Evolutionary conservation across 1,140 invertebrate species (phyloP).

Genomic region (Brachionus paranguensis): DNA sequence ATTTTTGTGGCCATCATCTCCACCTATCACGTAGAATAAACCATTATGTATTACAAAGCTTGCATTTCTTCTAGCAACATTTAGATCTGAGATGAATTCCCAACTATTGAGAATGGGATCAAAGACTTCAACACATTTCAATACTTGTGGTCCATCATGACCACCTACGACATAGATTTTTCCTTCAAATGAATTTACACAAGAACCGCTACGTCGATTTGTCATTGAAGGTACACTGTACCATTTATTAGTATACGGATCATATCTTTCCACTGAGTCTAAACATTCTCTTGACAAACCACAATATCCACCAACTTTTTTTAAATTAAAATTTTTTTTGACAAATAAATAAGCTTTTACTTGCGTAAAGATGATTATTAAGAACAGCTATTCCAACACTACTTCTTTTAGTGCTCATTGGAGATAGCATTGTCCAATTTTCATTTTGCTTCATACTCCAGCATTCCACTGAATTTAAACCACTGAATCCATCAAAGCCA

Average conservation of each 20-base stretch:
- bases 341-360: neutral
- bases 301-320: constrained; percentile 16
- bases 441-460: neutral
- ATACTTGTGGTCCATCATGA: neutral
- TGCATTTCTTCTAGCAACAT: neutral
- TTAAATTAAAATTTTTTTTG: neutral
- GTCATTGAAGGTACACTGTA: neutral
- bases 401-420: neutral
- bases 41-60: constrained; percentile 1
- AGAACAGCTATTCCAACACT: constrained; percentile 27
- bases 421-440: neutral
- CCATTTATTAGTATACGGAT: neutral
- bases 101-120: neutral
- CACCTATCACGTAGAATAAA: constrained; percentile 26
- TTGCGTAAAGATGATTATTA: constrained; percentile 22
- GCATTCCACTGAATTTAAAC: constrained; percentile 85
- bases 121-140: constrained; percentile 24
- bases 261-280: constrained; percentile 23
- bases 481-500: constrained; percentile 93
- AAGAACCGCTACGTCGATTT: neutral
- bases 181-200: neutral
- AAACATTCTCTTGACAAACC: neutral
- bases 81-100: neutral
- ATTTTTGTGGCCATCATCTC: constrained; percentile 10
- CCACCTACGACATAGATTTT: constrained; percentile 35